Evolutionary conservation across 2,888 invertebrate species (phyloP).

Genomic region (Tipula lateralis): DNA sequence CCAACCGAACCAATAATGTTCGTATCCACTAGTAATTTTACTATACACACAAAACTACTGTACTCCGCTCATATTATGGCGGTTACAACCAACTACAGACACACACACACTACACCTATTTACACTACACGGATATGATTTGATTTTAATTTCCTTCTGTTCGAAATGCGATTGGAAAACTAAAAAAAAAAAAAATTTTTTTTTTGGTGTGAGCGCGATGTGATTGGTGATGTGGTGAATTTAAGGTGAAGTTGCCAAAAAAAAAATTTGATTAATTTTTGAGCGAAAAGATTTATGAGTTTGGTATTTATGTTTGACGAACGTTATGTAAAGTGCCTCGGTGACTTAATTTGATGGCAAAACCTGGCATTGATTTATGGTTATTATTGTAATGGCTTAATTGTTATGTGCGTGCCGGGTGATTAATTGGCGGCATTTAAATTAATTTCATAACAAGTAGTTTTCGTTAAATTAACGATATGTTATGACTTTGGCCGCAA

Average conservation of each 20-base stretch:
- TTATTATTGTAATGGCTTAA: background rate
- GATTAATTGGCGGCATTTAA: background rate
- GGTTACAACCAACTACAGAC: background rate
- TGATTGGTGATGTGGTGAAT: background rate
- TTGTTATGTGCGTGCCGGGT: background rate
- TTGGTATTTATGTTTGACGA: background rate
- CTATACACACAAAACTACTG: background rate
- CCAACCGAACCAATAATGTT: background rate
- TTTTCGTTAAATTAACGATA: background rate
- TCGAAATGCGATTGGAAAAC: background rate
- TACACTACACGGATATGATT: background rate
- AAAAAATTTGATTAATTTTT: background rate
- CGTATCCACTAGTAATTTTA: background rate
- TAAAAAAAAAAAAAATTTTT: too few relatives aligned
- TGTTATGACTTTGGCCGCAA: background rate
- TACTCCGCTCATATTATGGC: background rate
- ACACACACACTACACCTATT: background rate
- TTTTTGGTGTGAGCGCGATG: background rate
- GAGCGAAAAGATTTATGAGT: background rate
- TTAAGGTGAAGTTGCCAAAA: slow-evolving; percentile 7
- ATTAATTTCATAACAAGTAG: background rate
- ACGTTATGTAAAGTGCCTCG: background rate
- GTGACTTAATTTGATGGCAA: background rate
- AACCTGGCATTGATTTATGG: background rate
- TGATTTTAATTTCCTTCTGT: background rate